A percentile compares a stretch with the other conserved stretches of the same genome.
Evolutionary conservation across 37 sponge, comb jelly and placozoan genomes (phyloP).

Genomic region (Tethya wilhelma): DNA sequence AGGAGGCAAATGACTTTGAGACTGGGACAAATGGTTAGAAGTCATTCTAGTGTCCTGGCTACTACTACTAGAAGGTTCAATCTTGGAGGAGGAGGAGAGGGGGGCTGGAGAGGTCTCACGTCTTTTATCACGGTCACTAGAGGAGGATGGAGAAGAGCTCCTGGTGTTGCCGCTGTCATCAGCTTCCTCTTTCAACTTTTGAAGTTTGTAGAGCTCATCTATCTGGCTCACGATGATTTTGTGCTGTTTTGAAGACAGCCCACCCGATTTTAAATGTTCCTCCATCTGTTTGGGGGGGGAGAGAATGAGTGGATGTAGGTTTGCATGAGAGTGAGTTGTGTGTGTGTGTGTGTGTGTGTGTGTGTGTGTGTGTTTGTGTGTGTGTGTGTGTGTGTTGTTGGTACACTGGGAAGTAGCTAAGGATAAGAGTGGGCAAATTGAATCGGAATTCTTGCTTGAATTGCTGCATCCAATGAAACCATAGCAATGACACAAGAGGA

Average conservation of each 20-base stretch:
- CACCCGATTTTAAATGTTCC: slow-evolving; percentile 18
- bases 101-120: too few species aligned
- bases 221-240: slow-evolving; percentile 30
- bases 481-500: background rate
- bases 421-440: background rate
- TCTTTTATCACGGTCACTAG: background rate
- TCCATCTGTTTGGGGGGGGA: slow-evolving; percentile 32
- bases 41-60: background rate
- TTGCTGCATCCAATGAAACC: background rate
- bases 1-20: too few species aligned
- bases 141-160: background rate
- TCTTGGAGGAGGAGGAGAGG: too few species aligned
- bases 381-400: too few species aligned
- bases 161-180: background rate
- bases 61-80: too few species aligned
- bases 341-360: too few species aligned
- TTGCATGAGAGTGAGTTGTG: too few species aligned
- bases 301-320: background rate
- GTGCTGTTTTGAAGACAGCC: slow-evolving; percentile 31
- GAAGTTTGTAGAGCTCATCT: slow-evolving; percentile 46
- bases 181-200: slow-evolving; percentile 15
- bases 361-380: too few species aligned
- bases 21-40: background rate
- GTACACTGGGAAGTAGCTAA: background rate
- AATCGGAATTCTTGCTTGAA: too few species aligned